phyloP scores from a whole-genome alignment of 2,888 invertebrate genomes.

The Chrysina gloriosa region DNA sequence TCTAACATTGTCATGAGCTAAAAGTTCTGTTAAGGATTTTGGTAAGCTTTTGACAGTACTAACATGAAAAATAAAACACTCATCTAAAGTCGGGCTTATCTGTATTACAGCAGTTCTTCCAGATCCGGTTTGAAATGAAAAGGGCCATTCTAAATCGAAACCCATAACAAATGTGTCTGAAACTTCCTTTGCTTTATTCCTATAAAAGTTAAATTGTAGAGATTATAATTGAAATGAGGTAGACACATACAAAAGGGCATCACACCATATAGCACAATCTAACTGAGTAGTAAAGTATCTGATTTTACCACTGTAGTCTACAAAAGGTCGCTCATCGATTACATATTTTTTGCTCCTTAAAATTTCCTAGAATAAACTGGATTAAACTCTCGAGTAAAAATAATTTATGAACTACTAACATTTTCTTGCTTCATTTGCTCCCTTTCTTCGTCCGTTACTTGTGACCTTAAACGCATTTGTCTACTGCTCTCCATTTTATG shows the following conservation, averaged over 20 bases:
- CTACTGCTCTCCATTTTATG: slow-evolving; percentile 6
- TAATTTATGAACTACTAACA: background rate
- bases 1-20: slow-evolving; percentile 70
- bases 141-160: slow-evolving; percentile 78
- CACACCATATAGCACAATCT: slow-evolving; percentile 66
- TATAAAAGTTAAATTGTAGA: slow-evolving; percentile 49
- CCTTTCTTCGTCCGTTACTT: slow-evolving; percentile 27
- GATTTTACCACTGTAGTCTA: slow-evolving; percentile 59
- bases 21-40: slow-evolving; percentile 67
- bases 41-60: slow-evolving; percentile 70
- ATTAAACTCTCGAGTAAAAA: slow-evolving; percentile 4
- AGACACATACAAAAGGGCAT: slow-evolving; percentile 64
- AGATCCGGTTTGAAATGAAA: slow-evolving; percentile 70
- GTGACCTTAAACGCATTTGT: slow-evolving; percentile 15
- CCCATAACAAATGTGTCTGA: slow-evolving; percentile 68
- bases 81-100: slow-evolving; percentile 69
- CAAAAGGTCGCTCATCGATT: slow-evolving; percentile 48
- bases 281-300: slow-evolving; percentile 60
- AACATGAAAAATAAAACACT: slow-evolving; percentile 72
- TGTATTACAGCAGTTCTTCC: slow-evolving; percentile 73
- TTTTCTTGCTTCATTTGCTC: slow-evolving; percentile 8
- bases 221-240: slow-evolving; percentile 26
- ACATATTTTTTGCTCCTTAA: slow-evolving; percentile 39
- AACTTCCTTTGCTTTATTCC: slow-evolving; percentile 59
- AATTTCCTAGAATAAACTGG: slow-evolving; percentile 5